Conservation (phyloP, 2,888 invertebrate species). For the Drosophila antonietae region DNA sequence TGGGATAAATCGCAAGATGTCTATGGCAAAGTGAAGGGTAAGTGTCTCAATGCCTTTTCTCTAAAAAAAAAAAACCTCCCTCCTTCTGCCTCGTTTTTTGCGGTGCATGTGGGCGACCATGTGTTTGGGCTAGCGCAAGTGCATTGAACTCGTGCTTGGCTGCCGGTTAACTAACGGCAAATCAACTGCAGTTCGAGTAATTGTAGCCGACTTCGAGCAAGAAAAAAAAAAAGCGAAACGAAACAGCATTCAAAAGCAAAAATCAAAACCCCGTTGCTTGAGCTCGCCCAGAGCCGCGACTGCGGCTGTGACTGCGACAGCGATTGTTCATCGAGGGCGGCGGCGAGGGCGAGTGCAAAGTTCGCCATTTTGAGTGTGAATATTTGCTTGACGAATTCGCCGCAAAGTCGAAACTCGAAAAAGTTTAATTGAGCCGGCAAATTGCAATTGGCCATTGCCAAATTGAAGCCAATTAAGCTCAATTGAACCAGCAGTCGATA, state of each 20-base stretch:
- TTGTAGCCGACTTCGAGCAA: slow-evolving; percentile 22
- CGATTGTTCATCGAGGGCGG: not conserved
- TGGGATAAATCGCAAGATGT: slow-evolving; percentile 86
- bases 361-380: slow-evolving; percentile 69
- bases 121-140: slow-evolving; percentile 34
- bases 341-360: slow-evolving; percentile 50
- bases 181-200: slow-evolving; percentile 51
- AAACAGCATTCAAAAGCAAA: slow-evolving; percentile 34
- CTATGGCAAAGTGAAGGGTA: slow-evolving; percentile 87
- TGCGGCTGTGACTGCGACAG: not conserved
- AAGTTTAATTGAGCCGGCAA: slow-evolving; percentile 66
- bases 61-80: no score
- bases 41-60: slow-evolving; percentile 34
- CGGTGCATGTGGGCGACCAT: slow-evolving; percentile 18
- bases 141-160: slow-evolving; percentile 60
- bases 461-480: slow-evolving; percentile 78
- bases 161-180: slow-evolving; percentile 51
- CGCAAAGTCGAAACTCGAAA: slow-evolving; percentile 38
- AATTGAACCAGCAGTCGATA: slow-evolving; percentile 69
- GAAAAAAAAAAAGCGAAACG: slow-evolving; percentile 30
- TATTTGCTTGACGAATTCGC: slow-evolving; percentile 57
- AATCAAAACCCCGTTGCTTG: slow-evolving; percentile 63
- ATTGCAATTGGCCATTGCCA: slow-evolving; percentile 55
- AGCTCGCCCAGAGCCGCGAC: slow-evolving; percentile 17
- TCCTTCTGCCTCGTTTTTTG: not conserved